Evolutionary conservation across 1,140 invertebrate species (phyloP), one percentile per base, ranked within the genome.

Genomic region (Chlorops oryzae): DNA sequence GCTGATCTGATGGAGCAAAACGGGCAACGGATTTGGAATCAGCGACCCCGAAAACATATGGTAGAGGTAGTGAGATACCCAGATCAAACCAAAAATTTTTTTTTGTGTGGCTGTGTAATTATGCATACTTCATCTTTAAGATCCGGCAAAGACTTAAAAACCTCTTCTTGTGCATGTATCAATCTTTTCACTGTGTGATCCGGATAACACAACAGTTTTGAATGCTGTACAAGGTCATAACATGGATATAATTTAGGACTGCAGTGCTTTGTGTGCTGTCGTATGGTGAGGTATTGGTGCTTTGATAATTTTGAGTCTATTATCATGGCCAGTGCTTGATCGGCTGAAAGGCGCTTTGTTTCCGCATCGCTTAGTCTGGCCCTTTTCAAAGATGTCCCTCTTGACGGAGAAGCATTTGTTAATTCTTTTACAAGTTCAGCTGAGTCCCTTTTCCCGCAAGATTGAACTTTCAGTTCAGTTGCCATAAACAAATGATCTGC

Each of bases 21-120:
- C n/a, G n/a, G n/a, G n/a, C n/a, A n/a, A n/a, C n/a, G n/a, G n/a
- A n/a, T n/a, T n/a, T n/a, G n/a, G n/a, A n/a, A n/a, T n/a, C n/a
- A n/a, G n/a, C n/a, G n/a, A n/a, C n/a, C n/a, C n/a, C n/a, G n/a
- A n/a, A n/a, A n/a, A n/a, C n/a, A n/a, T n/a, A n/a, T n/a, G n/a
- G n/a, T n/a, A n/a, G n/a, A n/a, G n/a, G n/a, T n/a, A n/a, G n/a
- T n/a, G n/a, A n/a, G n/a, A n/a, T 22, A 51, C 18, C 24, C 44
- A 28, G 12, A 22, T 34, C 39, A 50, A 47, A 21, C 12, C 41
- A 48, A 3, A n/a, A n/a, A n/a, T n/a, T n/a, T n/a, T n/a, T n/a
- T n/a, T n/a, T n/a, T n/a, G n/a, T n/a, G n/a, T n/a, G n/a, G n/a
- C n/a, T n/a, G n/a, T n/a, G n/a, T n/a, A n/a, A n/a, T n/a, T n/a